Conservation (phyloP, 2,113 vertebrate species). For the Camelus dromedarius region DNA sequence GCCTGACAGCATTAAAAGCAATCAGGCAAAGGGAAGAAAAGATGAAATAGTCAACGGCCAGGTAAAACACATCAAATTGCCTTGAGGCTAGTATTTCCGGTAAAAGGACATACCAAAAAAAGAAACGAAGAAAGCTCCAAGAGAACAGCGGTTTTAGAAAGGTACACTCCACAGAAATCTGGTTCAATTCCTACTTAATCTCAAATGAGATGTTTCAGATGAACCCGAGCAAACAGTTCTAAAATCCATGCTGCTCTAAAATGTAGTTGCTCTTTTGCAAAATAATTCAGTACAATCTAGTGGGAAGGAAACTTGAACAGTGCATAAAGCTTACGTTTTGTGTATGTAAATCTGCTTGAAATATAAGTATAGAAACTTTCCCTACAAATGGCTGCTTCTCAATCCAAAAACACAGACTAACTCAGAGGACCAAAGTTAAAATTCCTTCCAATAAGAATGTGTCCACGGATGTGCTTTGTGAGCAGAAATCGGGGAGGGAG, state of each 20-base stretch:
- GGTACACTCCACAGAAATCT: not conserved
- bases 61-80: not conserved
- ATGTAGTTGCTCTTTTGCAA: not conserved
- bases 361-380: slow-evolving; percentile 23
- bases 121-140: not conserved
- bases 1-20: not conserved
- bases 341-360: slow-evolving; percentile 53
- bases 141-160: not conserved
- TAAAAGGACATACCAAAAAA: not conserved
- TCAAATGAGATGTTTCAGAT: not conserved
- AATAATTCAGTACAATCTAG: not conserved
- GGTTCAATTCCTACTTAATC: not conserved
- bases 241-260: not conserved
- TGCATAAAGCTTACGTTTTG: not conserved
- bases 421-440: slow-evolving; percentile 56
- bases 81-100: not conserved
- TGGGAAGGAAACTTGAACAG: not conserved
- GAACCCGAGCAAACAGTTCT: not conserved
- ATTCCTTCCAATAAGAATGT: slow-evolving; percentile 37
- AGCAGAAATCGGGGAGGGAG: not conserved
- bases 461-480: slow-evolving; percentile 39
- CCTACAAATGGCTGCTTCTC: not conserved
- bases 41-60: not conserved
- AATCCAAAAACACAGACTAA: slow-evolving; percentile 46
- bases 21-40: not conserved